Evolutionary conservation across 2,113 vertebrate species (phyloP), one percentile per base, ranked within the genome.

Genomic region (Hepsetus odoe): DNA sequence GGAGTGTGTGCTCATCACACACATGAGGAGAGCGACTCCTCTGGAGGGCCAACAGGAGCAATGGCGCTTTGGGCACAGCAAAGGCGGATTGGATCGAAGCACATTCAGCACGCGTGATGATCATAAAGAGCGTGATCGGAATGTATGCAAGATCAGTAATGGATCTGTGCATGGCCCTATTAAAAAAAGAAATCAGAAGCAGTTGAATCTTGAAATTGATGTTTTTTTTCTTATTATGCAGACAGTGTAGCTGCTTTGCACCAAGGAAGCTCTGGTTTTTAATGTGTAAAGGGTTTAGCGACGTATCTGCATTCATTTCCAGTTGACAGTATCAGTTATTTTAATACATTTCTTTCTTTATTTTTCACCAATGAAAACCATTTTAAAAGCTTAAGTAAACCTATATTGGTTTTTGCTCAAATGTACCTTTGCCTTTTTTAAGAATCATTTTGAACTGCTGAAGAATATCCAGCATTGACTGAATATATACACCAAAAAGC

Each of bases 71-170:
- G 28, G 56, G 56, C 44, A 62, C 42, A 61, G 11, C 5, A n/a
- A 13, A 75, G 59, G 32, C 9, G 18, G 65, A 72, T 32, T 14
- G 51, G 38, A 65, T 67, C 61, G 74, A 81, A 58, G 59, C 12
- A 53, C n/a, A 53, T 73, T 76, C 35, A 22, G 30, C 40, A 44
- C 38, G 53, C 35, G 20, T 53, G 72, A 35, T 22, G 49, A 81
- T 81, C 35, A 49, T 46, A 66, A 76, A 20, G 16, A 49, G 51
- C 38, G 28, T 72, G 74, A 38, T 18, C 18, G 14, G 61, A 72
- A 81, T 28, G 35, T n/a, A 62, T 44, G 18, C 33, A 65, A 40
- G 65, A 4, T 68, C 32, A 64, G 65, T 11, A 24, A 13, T 20
- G 38, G 67, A 70, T 77, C 61, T n/a, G 16, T 44, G 64, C 26